These are phyloP conservation scores for Trichonephila clavipes DNA, from an alignment of 1,140 invertebrate genomes.

Conservation along the genomic window DNA sequence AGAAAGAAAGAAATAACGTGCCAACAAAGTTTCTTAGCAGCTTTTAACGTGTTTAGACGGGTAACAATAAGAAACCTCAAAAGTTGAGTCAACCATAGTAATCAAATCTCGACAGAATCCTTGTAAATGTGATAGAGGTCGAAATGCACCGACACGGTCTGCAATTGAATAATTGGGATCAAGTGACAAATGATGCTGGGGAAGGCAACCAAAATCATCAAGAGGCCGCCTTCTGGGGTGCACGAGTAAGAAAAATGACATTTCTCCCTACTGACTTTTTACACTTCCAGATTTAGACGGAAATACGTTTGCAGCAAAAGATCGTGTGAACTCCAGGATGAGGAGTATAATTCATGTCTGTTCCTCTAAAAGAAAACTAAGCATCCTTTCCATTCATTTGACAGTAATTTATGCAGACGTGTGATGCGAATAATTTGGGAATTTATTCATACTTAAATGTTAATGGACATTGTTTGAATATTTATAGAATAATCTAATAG, in stretches of 20 bases:
- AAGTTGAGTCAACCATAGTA: constrained; percentile 46
- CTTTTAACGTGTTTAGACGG: background rate
- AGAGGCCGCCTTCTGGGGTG: constrained; percentile 50
- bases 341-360: background rate
- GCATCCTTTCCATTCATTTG: background rate
- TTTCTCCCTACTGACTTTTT: background rate
- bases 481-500: background rate
- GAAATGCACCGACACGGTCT: constrained; percentile 65
- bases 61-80: constrained; percentile 47
- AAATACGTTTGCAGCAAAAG: constrained; percentile 36
- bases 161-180: constrained; percentile 70
- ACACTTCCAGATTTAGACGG: constrained; percentile 29
- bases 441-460: background rate
- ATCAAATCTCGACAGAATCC: constrained; percentile 70
- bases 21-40: background rate
- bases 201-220: constrained; percentile 2
- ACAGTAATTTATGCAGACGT: background rate
- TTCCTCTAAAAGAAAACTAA: background rate
- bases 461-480: constrained; percentile 1
- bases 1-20: too few species aligned
- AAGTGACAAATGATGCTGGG: constrained; percentile 47
- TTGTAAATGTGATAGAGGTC: constrained; percentile 52
- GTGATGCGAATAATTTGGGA: background rate
- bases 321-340: background rate
- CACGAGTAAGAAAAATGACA: constrained; percentile 23